Percentiles rank a stretch among this genome's conserved stretches.
Conservation (phyloP, 2,888 invertebrate species). For the Panzeria rudis region DNA sequence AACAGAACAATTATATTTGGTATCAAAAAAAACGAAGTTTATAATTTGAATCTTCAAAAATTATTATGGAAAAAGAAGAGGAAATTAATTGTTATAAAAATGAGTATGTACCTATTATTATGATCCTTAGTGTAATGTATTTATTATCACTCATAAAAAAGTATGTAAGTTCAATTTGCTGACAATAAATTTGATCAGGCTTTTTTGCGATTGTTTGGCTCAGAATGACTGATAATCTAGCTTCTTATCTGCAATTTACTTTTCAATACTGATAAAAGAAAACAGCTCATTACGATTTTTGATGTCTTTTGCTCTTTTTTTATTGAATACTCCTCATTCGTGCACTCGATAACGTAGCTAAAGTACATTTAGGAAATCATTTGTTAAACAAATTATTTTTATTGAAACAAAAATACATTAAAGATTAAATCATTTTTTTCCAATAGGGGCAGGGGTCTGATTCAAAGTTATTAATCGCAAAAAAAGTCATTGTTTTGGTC, state of each 20-base stretch:
- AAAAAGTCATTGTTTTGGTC: not conserved
- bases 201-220: not conserved
- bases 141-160: constrained; percentile 4
- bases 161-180: constrained; percentile 2
- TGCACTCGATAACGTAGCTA: constrained; percentile 32
- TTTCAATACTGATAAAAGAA: constrained; percentile 27
- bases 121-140: not conserved
- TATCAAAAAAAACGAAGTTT: too few species aligned
- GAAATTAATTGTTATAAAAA: too few species aligned
- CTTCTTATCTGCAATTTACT: constrained; percentile 31
- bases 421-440: constrained; percentile 25
- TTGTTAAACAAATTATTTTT: constrained; percentile 22
- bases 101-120: not conserved
- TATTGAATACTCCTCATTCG: not conserved
- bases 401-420: not conserved
- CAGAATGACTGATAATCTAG: constrained; percentile 32
- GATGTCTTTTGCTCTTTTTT: not conserved
- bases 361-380: constrained; percentile 27
- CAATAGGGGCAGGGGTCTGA: not conserved
- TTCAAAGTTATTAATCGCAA: not conserved
- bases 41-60: too few species aligned
- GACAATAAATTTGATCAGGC: constrained; percentile 3
- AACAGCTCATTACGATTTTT: constrained; percentile 5
- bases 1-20: not conserved
- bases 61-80: too few species aligned